phyloP scores from a whole-genome alignment of 35 echinoderm and acorn worm species.

The Heliocidaris tuberculata region DNA sequence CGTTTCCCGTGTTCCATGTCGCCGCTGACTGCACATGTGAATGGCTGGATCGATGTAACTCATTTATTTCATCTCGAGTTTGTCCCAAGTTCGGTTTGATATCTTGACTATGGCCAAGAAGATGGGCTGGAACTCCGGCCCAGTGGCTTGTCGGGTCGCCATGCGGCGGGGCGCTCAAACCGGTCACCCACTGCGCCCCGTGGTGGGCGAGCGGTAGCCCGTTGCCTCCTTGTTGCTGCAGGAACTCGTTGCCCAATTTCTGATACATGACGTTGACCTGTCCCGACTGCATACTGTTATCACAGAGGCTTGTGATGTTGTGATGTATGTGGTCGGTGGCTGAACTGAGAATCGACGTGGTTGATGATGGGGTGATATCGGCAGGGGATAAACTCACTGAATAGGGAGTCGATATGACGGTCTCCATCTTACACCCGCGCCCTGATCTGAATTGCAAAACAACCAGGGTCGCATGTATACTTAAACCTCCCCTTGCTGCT shows the following conservation, averaged over 20 bases:
- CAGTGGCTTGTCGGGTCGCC: constrained; percentile 63
- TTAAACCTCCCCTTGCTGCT: constrained; percentile 49
- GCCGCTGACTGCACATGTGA: constrained; percentile 59
- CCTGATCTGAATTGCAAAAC: constrained; percentile 97
- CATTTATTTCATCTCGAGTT: constrained; percentile 78
- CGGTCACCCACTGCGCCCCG: constrained; percentile 81
- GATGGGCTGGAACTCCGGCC: constrained; percentile 66
- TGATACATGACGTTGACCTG: constrained; percentile 99
- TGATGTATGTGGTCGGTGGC: constrained; percentile 54
- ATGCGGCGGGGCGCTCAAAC: constrained; percentile 73
- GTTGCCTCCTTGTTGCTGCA: constrained; percentile 73
- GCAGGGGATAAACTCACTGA: constrained; percentile 54
- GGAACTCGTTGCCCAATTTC: constrained; percentile 88
- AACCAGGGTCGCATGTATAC: constrained; percentile 54
- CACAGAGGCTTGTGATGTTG: constrained; percentile 54
- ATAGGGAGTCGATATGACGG: constrained; percentile 49
- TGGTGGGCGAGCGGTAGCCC: constrained; percentile 81
- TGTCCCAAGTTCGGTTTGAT: constrained; percentile 84
- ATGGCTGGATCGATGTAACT: constrained; percentile 78
- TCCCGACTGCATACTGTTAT: constrained; percentile 68
- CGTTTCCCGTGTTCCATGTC: constrained; percentile 73
- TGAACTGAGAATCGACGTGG: constrained; percentile 22
- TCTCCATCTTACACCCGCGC: constrained; percentile 51
- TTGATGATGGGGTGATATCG: constrained; percentile 47
- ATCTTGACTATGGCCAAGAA: constrained; percentile 75